These are phyloP conservation scores for Lithophane socia DNA, from an alignment of 2,888 invertebrate species.

Conservation along the genomic window DNA sequence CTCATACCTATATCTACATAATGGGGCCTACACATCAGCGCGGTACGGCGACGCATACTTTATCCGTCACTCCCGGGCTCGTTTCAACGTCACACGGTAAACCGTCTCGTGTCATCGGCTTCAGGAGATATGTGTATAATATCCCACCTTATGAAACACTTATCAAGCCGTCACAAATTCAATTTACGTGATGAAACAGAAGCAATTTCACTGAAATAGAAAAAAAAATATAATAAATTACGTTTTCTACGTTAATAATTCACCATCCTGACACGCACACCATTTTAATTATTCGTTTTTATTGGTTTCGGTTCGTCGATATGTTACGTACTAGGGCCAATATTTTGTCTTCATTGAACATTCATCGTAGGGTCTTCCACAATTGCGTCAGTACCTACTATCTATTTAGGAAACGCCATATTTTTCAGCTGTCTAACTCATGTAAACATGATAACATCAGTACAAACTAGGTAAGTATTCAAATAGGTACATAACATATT, in stretches of 20 bases:
- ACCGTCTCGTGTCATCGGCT: slow-evolving; percentile 1
- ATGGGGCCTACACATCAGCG: neutral
- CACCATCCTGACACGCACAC: slow-evolving; percentile 33
- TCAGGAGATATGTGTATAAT: slow-evolving; percentile 13
- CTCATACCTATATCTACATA: neutral
- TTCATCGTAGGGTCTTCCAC: slow-evolving; percentile 25
- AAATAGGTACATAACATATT: slow-evolving; percentile 3
- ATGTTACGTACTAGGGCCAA: slow-evolving; percentile 23
- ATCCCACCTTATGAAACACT: slow-evolving; percentile 18
- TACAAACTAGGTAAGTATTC: slow-evolving; percentile 8
- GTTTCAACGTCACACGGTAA: slow-evolving; percentile 9
- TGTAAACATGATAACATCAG: slow-evolving; percentile 22
- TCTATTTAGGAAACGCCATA: slow-evolving; percentile 29
- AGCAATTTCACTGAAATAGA: slow-evolving; percentile 32
- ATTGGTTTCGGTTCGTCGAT: slow-evolving; percentile 17
- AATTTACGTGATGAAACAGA: slow-evolving; percentile 33
- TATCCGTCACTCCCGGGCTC: neutral
- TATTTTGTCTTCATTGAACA: slow-evolving; percentile 46
- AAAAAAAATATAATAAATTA: slow-evolving; percentile 10
- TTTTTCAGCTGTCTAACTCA: slow-evolving; percentile 14
- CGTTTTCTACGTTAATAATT: slow-evolving; percentile 37
- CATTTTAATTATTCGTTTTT: slow-evolving; percentile 51
- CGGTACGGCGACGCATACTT: neutral
- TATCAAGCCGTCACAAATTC: slow-evolving; percentile 20
- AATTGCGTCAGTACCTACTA: slow-evolving; percentile 3